Evolutionary conservation across 2,888 invertebrate genomes (phyloP).

Genomic region (Lobophora halterata): DNA sequence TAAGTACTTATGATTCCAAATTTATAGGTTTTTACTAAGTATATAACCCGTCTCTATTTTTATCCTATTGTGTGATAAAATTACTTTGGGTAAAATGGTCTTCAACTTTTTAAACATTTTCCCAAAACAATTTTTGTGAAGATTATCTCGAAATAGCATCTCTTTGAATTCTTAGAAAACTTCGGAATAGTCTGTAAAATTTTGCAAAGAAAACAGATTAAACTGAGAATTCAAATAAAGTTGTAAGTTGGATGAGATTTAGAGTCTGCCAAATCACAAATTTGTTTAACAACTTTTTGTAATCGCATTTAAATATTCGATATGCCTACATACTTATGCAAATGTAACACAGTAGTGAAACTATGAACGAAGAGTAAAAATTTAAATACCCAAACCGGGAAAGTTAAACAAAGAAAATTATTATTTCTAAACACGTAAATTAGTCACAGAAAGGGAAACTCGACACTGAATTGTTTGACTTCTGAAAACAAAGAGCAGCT

Average conservation of each 20-base stretch:
- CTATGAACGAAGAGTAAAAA: slow-evolving; percentile 56
- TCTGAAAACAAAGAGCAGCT: slow-evolving; percentile 66
- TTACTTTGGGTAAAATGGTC: slow-evolving; percentile 1
- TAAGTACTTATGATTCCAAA: too few species aligned
- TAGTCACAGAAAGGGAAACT: slow-evolving; percentile 66
- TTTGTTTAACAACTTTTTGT: neutral
- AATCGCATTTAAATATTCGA: slow-evolving; percentile 18
- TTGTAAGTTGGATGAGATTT: slow-evolving; percentile 4
- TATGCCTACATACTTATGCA: slow-evolving; percentile 30
- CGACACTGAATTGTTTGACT: slow-evolving; percentile 59
- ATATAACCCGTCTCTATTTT: neutral
- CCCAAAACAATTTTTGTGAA: slow-evolving; percentile 11
- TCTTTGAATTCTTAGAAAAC: slow-evolving; percentile 8
- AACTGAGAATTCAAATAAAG: slow-evolving; percentile 9
- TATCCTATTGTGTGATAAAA: neutral
- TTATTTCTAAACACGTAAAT: slow-evolving; percentile 60
- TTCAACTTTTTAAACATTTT: slow-evolving; percentile 8
- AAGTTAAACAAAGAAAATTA: slow-evolving; percentile 56
- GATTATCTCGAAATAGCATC: slow-evolving; percentile 11
- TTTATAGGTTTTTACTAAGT: neutral
- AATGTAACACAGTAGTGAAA: slow-evolving; percentile 46
- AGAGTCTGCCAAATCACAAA: neutral
- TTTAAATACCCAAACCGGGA: slow-evolving; percentile 49
- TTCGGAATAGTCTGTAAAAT: slow-evolving; percentile 9
- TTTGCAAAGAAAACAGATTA: slow-evolving; percentile 14